Conservation (phyloP, 2,113 vertebrate genomes). For the Oxyruncus cristatus region DNA sequence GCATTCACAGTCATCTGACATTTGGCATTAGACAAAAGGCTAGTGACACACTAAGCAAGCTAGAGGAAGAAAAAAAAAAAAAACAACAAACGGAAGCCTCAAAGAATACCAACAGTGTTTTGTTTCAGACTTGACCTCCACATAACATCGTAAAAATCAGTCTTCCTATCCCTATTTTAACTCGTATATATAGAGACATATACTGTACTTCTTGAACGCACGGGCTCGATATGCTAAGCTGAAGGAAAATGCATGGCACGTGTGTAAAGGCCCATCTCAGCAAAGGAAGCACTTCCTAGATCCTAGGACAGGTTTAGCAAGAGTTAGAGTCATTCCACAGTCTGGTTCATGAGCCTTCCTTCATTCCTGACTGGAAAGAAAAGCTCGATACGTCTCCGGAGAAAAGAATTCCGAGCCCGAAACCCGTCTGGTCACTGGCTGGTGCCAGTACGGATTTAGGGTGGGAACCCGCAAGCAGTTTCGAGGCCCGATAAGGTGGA, state of each 20-base stretch:
- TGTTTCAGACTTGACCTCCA: not conserved
- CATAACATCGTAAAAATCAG: not conserved
- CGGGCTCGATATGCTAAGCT: accelerated
- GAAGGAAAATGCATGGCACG: not conserved
- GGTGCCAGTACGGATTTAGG: not conserved
- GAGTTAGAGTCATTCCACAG: not conserved
- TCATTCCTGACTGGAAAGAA: not conserved
- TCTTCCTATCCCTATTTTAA: not conserved
- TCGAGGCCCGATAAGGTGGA: not conserved
- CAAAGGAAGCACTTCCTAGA: not conserved
- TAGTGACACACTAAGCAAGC: not conserved
- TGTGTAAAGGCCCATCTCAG: not conserved
- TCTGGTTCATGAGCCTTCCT: not conserved
- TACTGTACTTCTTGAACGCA: accelerated
- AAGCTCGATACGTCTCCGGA: not conserved
- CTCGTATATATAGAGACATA: accelerated
- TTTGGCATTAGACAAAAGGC: not conserved
- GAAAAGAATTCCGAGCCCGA: not conserved
- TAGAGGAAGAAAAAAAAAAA: not conserved
- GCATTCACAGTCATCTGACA: not conserved
- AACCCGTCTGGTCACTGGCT: not conserved
- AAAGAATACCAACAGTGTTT: not conserved
- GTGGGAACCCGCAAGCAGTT: not conserved
- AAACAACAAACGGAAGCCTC: not conserved
- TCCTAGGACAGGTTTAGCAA: not conserved